Percentiles rank a stretch among this genome's conserved stretches.
Conservation (phyloP, 2,888 invertebrate species). For the Brachypalpus laphriformis region DNA sequence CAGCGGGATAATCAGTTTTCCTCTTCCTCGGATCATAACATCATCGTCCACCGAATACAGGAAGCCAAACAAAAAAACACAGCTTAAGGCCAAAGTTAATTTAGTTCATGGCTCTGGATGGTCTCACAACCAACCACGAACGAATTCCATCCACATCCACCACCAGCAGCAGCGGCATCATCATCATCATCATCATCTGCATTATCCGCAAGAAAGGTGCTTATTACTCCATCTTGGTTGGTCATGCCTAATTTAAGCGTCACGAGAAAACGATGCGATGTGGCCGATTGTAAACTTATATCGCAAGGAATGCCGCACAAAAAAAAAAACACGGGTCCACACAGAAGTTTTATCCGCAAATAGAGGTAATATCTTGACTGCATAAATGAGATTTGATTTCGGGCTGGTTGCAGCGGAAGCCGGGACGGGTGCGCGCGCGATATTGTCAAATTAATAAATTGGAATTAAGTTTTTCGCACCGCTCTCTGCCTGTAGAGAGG, state of each 20-base stretch:
- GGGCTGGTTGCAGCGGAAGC: conserved; percentile 52
- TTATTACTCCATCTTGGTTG: conserved; percentile 74
- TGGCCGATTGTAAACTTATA: conserved; percentile 72
- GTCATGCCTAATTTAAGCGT: conserved; percentile 74
- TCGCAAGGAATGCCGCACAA: conserved; percentile 27
- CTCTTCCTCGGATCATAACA: conserved; percentile 60
- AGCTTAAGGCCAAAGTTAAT: conserved; percentile 72
- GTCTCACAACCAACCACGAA: conserved; percentile 29
- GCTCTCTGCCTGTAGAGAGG: not conserved
- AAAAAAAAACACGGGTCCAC: conserved; percentile 25
- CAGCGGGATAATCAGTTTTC: conserved; percentile 65
- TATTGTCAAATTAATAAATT: conserved; percentile 74
- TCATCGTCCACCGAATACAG: conserved; percentile 43
- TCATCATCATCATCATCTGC: conserved; percentile 68
- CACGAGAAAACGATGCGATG: conserved; percentile 69
- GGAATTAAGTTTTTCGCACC: conserved; percentile 65
- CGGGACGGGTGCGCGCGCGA: conserved; percentile 49
- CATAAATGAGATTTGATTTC: conserved; percentile 66
- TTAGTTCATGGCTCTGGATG: conserved; percentile 55
- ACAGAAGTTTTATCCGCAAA: conserved; percentile 68
- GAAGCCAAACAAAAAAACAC: conserved; percentile 40
- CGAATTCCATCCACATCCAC: not conserved
- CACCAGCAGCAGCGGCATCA: conserved; percentile 20
- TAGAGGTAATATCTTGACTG: conserved; percentile 68
- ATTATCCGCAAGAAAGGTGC: conserved; percentile 73